phyloP scores from a whole-genome alignment of 2,888 invertebrate species.

The Phaedon cochleariae region DNA sequence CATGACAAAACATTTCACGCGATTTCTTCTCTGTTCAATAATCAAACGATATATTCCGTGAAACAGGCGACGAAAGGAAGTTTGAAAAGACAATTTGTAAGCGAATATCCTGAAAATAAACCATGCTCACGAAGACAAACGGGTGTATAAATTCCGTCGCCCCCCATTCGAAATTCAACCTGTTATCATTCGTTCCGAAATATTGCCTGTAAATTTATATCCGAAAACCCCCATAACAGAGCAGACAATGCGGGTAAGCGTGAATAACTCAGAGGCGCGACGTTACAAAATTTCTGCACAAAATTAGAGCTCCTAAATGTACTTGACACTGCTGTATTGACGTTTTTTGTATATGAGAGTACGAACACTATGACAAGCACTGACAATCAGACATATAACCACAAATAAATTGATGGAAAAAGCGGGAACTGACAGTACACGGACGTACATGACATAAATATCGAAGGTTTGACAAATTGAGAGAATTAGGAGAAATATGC shows the following conservation, averaged over 20 bases:
- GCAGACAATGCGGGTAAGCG: background rate
- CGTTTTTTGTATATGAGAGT: too few relatives aligned
- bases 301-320: too few relatives aligned
- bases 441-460: too few relatives aligned
- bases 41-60: background rate
- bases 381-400: too few relatives aligned
- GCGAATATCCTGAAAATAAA: slow-evolving; percentile 15
- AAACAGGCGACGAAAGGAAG: background rate
- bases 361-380: too few relatives aligned
- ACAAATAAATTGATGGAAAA: too few relatives aligned
- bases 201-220: slow-evolving; percentile 11
- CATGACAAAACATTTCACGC: background rate
- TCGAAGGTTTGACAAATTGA: too few relatives aligned
- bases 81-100: slow-evolving; percentile 9
- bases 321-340: too few relatives aligned
- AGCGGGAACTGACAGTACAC: too few relatives aligned
- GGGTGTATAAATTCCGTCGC: slow-evolving; percentile 6
- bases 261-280: background rate
- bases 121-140: slow-evolving; percentile 9
- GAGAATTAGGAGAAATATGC: too few relatives aligned
- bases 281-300: background rate
- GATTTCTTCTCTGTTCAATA: background rate
- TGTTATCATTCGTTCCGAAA: slow-evolving; percentile 14
- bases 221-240: background rate
- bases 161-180: slow-evolving; percentile 5